Base-by-base conservation (phyloP, 1,140 invertebrate species). In the Drosophila serrata region DNA sequence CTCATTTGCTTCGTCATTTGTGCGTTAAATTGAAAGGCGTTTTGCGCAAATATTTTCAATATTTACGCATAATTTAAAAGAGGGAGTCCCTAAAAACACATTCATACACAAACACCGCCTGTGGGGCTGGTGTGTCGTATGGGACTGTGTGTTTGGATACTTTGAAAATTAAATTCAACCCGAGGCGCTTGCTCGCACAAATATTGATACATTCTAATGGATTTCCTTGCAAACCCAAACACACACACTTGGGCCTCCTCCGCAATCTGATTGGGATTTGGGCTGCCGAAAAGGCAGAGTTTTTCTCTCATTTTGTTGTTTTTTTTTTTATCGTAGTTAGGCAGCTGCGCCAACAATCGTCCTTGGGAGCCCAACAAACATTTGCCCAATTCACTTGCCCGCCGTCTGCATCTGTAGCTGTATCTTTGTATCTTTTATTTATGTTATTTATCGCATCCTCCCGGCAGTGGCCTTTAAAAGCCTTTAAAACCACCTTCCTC, bases 161-260 rank as follows among this genome's bases (percentile, higher is more conserved):
- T 72, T 91, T 84, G 78, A 61, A 91, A 91, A 91, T 91, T 91
- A 88, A 91, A 91, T 84, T 87, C 84, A 75, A 68, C 82, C 75
- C 72, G 64, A 84, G 82, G 88, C 80, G 64, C 64, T 86, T 45
- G 51, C 37, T 59, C 57, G 75, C 87, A 87, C 87, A 91, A 91
- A 91, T 91, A 91, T 91, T 91, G 87, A 91, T 91, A 91, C 80
- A 84, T 91, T 86, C 87, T 91, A 91, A 91, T 91, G 87, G 82
- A 81, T 87, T 91, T 85, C 68, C 81, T 70, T 63, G 60, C 64
- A 63, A 29, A 65, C 69, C 74, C 60, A 74, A 37, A 49, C 15
- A 12, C 29, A 29, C 37, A 58, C 17, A 73, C 19, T 15, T 58
- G 62, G 37, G 40, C 46, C 29, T 33, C 62, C 48, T 33, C 62